phyloP scores from a whole-genome alignment of 2,113 vertebrate genomes.

The Balaeniceps rex region DNA sequence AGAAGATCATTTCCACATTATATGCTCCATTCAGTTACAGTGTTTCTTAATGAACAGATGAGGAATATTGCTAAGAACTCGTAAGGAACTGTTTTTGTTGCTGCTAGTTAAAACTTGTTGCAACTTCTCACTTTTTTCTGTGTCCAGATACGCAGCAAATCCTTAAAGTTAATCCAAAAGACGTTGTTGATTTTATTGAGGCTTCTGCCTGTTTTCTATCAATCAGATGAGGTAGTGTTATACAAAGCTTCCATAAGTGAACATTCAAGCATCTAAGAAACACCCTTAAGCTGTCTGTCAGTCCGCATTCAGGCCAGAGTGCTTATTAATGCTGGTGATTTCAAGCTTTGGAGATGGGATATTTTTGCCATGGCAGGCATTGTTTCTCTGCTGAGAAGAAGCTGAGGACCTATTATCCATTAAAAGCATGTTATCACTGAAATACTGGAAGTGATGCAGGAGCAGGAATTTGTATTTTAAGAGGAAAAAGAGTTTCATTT shows the following conservation, averaged over 20 bases:
- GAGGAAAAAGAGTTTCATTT: conserved; percentile 46
- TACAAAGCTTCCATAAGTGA: conserved; percentile 62
- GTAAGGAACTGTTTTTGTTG: conserved; percentile 72
- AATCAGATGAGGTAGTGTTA: conserved; percentile 64
- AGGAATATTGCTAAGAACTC: conserved; percentile 75
- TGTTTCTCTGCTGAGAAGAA: conserved; percentile 63
- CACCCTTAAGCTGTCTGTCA: conserved; percentile 37
- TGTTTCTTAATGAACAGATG: conserved; percentile 76
- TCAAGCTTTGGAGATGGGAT: conserved; percentile 67
- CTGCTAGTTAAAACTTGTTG: conserved; percentile 78
- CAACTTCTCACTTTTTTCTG: conserved; percentile 74
- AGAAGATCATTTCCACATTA: conserved; percentile 72
- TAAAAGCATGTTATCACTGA: conserved; percentile 65
- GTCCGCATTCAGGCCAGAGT: neutral
- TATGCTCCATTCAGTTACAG: conserved; percentile 77
- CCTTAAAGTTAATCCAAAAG: conserved; percentile 68
- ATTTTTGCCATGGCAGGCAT: conserved; percentile 62
- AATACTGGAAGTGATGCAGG: conserved; percentile 57
- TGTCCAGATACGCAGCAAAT: conserved; percentile 75
- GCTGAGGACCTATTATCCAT: conserved; percentile 33
- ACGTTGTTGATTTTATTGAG: conserved; percentile 62
- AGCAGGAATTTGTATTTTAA: conserved; percentile 54
- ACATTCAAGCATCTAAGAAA: conserved; percentile 49
- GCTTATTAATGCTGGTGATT: conserved; percentile 54
- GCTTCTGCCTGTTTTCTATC: conserved; percentile 71